Evolutionary conservation across 2,797 vertebrate genomes (phyloP).

Genomic region (Poecile montanus): DNA sequence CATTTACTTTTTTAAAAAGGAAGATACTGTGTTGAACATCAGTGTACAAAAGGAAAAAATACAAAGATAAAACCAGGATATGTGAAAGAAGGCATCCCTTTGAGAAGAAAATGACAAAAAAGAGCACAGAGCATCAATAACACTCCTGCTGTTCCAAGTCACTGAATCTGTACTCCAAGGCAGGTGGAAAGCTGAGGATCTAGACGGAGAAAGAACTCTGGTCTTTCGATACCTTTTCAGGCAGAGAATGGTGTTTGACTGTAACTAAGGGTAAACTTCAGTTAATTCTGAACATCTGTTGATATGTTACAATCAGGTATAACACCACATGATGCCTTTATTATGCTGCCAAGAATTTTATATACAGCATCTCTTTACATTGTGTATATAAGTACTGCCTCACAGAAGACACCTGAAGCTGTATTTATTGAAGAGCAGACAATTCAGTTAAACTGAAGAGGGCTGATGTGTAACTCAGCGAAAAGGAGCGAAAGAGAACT

Average conservation of each 20-base stretch:
- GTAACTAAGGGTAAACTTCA: background rate
- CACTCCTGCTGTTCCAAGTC: background rate
- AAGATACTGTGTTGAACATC: background rate
- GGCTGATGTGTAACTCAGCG: background rate
- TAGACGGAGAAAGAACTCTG: background rate
- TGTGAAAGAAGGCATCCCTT: background rate
- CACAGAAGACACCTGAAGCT: background rate
- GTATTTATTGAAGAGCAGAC: background rate
- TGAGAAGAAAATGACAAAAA: background rate
- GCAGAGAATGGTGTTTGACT: background rate
- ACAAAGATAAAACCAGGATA: background rate
- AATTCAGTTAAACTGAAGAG: background rate
- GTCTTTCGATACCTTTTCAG: background rate
- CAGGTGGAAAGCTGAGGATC: background rate
- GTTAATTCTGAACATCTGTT: constrained; percentile 11
- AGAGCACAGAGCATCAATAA: background rate
- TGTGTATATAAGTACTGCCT: fast-evolving
- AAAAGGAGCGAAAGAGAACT: background rate
- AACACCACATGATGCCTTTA: background rate
- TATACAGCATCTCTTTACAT: background rate
- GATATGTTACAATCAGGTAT: background rate
- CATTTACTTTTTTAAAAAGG: background rate
- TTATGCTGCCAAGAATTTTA: background rate
- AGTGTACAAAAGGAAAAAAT: background rate
- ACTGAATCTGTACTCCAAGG: background rate